phyloP scores from a whole-genome alignment of 2,888 invertebrate genomes.

The Ptilodon capucinus region DNA sequence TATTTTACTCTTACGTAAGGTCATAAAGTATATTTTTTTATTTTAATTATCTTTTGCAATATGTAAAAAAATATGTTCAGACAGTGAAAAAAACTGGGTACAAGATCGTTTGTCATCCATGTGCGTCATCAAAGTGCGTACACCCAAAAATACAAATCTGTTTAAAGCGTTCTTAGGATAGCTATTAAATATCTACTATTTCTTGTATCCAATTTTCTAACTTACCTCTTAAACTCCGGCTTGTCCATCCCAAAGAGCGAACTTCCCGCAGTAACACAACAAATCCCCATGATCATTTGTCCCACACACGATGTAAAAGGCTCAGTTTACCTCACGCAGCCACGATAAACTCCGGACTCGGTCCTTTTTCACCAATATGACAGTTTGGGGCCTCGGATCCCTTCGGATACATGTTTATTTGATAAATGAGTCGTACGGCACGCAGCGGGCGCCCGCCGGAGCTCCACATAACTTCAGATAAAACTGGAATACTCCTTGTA shows the following conservation, averaged over 20 bases:
- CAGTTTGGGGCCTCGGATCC: conserved; percentile 21
- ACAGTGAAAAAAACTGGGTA: no score
- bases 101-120: no score
- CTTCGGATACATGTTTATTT: conserved; percentile 32
- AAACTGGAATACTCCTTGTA: conserved; percentile 11
- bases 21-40: not conserved
- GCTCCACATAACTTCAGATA: conserved; percentile 18
- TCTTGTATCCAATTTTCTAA: not conserved
- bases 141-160: no score
- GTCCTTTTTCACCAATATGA: conserved; percentile 32
- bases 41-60: no score
- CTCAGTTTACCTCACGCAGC: not conserved
- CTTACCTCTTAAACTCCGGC: not conserved
- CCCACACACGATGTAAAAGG: conserved; percentile 1
- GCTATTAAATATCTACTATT: no score
- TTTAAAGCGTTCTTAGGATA: no score
- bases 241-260: not conserved
- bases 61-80: no score
- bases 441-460: conserved; percentile 10
- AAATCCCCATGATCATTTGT: conserved; percentile 28
- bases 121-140: no score
- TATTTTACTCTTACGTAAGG: conserved; percentile 7
- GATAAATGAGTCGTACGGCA: conserved; percentile 26
- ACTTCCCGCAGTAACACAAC: not conserved
- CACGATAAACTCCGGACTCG: conserved; percentile 2